A percentile compares a stretch with the other conserved stretches of the same genome.
Conservation (phyloP, 2,113 vertebrate species). For the Buteo buteo region DNA sequence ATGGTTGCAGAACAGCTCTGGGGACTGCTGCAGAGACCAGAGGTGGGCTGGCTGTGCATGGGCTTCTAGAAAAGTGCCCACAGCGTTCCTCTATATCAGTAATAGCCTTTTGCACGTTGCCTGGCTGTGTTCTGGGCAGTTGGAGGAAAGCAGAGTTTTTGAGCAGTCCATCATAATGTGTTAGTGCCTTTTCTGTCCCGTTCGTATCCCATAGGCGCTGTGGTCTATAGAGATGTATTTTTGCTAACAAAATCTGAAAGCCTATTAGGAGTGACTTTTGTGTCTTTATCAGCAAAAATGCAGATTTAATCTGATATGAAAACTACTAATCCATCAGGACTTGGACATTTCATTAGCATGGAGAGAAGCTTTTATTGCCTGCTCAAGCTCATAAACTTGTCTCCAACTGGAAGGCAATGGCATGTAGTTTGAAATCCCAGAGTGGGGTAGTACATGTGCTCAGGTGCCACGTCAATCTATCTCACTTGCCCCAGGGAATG, state of each 20-base stretch:
- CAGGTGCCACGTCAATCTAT: not conserved
- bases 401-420: constrained; percentile 25
- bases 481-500: not conserved
- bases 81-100: not conserved
- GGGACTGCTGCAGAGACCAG: not conserved
- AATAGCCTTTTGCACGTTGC: not conserved
- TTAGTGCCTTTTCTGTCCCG: not conserved
- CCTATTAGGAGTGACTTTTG: constrained; percentile 22
- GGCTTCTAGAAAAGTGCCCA: not conserved
- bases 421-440: not conserved
- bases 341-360: constrained; percentile 12
- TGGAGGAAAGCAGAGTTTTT: not conserved
- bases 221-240: not conserved
- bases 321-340: constrained; percentile 52
- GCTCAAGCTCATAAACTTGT: constrained; percentile 31
- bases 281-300: constrained; percentile 53
- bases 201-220: not conserved
- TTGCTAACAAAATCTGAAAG: constrained; percentile 38
- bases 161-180: not conserved
- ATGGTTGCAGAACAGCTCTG: not conserved
- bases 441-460: not conserved
- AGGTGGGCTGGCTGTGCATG: not conserved
- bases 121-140: not conserved
- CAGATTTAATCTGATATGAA: constrained; percentile 53
- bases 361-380: constrained; percentile 39